phyloP scores from a whole-genome alignment of 2,797 vertebrate species.

The Chromis chromis region DNA sequence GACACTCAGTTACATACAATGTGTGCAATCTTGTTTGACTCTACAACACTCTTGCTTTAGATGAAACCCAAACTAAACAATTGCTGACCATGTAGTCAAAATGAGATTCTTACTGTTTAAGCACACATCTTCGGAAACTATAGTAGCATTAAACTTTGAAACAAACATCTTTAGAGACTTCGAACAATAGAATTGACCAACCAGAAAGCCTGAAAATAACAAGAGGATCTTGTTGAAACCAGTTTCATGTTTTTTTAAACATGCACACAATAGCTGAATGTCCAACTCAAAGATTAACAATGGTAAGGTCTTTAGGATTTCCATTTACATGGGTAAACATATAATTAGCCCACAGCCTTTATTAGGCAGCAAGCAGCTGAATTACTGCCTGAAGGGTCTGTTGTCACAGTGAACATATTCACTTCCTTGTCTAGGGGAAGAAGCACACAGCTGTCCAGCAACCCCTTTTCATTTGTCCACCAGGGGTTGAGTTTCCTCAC shows the following conservation, averaged over 20 bases:
- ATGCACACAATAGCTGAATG: constrained; percentile 5
- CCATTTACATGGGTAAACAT: constrained; percentile 1
- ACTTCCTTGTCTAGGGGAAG: constrained; percentile 16
- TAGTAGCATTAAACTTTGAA: constrained; percentile 10
- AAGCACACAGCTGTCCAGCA: not conserved
- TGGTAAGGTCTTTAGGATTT: constrained; percentile 9
- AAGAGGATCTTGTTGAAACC: constrained; percentile 15
- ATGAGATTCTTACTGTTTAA: not conserved
- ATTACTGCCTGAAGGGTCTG: constrained; percentile 13
- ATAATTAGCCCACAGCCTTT: constrained; percentile 21
- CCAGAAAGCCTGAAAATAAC: constrained; percentile 21
- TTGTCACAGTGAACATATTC: constrained; percentile 38
- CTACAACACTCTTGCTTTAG: constrained; percentile 1
- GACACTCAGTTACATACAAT: not conserved
- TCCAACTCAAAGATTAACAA: constrained; percentile 26
- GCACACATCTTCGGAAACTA: not conserved
- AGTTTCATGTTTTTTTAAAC: constrained; percentile 24
- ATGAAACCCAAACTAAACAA: constrained; percentile 5
- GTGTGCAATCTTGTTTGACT: not conserved
- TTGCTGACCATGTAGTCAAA: not conserved
- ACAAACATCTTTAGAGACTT: not conserved
- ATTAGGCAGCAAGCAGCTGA: constrained; percentile 22
- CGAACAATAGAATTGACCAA: constrained; percentile 4
- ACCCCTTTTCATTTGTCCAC: constrained; percentile 19
- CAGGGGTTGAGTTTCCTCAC: constrained; percentile 48